Percentiles rank a stretch among this genome's conserved stretches.
Evolutionary conservation across 2,888 invertebrate species (phyloP).

Genomic region (Anorthoa munda): DNA sequence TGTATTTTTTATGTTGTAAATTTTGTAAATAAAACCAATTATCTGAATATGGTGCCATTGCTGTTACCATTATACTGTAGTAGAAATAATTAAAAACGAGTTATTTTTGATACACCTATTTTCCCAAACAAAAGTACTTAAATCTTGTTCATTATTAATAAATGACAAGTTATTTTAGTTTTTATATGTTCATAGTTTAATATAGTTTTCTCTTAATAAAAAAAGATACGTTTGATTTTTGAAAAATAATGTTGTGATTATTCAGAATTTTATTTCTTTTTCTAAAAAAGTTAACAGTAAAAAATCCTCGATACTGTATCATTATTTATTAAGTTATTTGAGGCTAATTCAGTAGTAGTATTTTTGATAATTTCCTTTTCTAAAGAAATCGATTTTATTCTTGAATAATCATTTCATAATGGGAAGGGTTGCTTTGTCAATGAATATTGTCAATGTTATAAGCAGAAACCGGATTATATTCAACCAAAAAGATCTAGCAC

Average conservation of each 20-base stretch:
- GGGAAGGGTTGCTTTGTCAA: constrained; percentile 29
- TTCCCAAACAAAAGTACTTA: constrained; percentile 70
- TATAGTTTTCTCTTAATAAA: constrained; percentile 23
- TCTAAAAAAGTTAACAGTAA: background rate
- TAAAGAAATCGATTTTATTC: constrained; percentile 1
- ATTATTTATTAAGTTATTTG: constrained; percentile 57
- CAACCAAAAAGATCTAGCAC: no score
- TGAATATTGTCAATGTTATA: constrained; percentile 31
- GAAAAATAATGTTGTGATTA: constrained; percentile 3
- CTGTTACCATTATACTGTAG: constrained; percentile 85
- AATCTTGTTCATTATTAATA: constrained; percentile 53
- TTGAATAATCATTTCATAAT: constrained; percentile 29
- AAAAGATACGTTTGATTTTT: constrained; percentile 21
- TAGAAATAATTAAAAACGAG: constrained; percentile 56
- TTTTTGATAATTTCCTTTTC: constrained; percentile 8
- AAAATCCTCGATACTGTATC: constrained; percentile 51
- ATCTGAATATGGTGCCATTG: constrained; percentile 84
- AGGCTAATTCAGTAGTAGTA: constrained; percentile 55
- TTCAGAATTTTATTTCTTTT: constrained; percentile 1
- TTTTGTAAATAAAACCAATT: constrained; percentile 56
- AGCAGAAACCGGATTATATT: no score
- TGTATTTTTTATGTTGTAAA: constrained; percentile 45
- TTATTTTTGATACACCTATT: constrained; percentile 73
- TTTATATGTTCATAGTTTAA: constrained; percentile 54
- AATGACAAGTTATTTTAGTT: constrained; percentile 54